Evolutionary conservation across 2,888 invertebrate genomes (phyloP).

Genomic region (Coleophora deauratella): DNA sequence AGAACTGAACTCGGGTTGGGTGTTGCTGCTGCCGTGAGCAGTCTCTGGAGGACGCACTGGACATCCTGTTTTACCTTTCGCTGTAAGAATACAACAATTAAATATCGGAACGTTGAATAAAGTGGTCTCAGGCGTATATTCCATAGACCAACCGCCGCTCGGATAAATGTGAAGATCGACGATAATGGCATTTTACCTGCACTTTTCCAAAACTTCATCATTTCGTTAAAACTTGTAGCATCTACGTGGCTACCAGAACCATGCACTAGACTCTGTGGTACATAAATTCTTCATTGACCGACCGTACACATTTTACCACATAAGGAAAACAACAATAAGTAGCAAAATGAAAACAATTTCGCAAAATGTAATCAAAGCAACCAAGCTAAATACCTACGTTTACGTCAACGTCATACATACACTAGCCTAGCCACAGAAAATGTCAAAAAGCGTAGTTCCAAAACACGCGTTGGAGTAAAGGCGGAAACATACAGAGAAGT

Average conservation of each 20-base stretch:
- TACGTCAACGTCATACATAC: too few relatives aligned
- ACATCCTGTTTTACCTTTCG: conserved; percentile 67
- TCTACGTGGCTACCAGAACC: conserved; percentile 19
- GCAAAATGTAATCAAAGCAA: background rate
- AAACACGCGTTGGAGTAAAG: too few relatives aligned
- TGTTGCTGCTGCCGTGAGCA: conserved; percentile 16
- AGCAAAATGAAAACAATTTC: conserved; percentile 38
- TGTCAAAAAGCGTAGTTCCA: too few relatives aligned
- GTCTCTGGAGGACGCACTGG: conserved; percentile 65
- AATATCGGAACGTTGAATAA: too few relatives aligned
- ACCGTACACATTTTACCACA: conserved; percentile 21
- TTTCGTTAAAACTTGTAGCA: conserved; percentile 43
- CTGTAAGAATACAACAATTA: conserved; percentile 33
- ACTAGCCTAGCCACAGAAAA: too few relatives aligned
- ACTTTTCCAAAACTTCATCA: conserved; percentile 87
- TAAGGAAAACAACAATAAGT: conserved; percentile 46
- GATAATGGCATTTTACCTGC: conserved; percentile 62
- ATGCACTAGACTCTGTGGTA: conserved; percentile 4
- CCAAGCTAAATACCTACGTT: too few relatives aligned
- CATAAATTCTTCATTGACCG: conserved; percentile 29
- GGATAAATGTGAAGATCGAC: too few relatives aligned
- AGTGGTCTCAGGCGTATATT: too few relatives aligned
- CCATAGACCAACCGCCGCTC: too few relatives aligned
- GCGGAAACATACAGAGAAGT: too few relatives aligned
- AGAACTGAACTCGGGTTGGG: conserved; percentile 27